Percentiles rank a stretch among this genome's conserved stretches.
Conservation (phyloP, 1,140 invertebrate genomes). For the Hylyphantes graminicola region DNA sequence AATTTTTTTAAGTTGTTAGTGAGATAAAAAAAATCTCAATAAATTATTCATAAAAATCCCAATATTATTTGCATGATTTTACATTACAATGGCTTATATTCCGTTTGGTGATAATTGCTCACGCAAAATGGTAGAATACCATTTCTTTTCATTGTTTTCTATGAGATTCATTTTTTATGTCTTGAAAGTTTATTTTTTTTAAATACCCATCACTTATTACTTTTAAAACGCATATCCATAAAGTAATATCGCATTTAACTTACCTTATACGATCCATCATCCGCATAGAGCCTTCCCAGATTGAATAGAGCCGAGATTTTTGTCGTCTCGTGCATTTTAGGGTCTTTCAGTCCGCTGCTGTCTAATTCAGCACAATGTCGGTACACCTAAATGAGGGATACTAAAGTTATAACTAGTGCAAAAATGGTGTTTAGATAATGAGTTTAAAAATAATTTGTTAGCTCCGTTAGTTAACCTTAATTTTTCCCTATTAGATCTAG, state of each 20-base stretch:
- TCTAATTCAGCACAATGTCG: conserved; percentile 85
- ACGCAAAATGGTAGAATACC: too few relatives aligned
- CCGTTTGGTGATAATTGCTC: too few relatives aligned
- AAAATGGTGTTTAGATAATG: neutral
- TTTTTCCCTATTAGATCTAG: too few relatives aligned
- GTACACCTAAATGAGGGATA: conserved; percentile 71
- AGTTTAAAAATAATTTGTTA: too few relatives aligned
- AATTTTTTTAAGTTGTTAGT: neutral
- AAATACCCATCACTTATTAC: too few relatives aligned
- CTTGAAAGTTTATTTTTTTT: too few relatives aligned
- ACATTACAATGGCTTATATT: too few relatives aligned
- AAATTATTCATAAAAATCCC: neutral
- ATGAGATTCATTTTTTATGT: too few relatives aligned
- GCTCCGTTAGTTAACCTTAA: too few relatives aligned
- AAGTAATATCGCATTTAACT: neutral
- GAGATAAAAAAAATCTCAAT: neutral
- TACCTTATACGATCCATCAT: conserved; percentile 79
- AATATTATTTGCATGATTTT: too few relatives aligned
- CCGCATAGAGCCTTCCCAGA: conserved; percentile 88
- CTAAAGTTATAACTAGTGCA: neutral
- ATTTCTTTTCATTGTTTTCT: too few relatives aligned
- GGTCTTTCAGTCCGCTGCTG: conserved; percentile 87
- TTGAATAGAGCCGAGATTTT: conserved; percentile 91
- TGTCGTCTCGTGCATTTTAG: conserved; percentile 87
- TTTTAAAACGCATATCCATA: too few relatives aligned